Conservation (phyloP, 2,888 invertebrate genomes). For the Leptothorax acervorum region DNA sequence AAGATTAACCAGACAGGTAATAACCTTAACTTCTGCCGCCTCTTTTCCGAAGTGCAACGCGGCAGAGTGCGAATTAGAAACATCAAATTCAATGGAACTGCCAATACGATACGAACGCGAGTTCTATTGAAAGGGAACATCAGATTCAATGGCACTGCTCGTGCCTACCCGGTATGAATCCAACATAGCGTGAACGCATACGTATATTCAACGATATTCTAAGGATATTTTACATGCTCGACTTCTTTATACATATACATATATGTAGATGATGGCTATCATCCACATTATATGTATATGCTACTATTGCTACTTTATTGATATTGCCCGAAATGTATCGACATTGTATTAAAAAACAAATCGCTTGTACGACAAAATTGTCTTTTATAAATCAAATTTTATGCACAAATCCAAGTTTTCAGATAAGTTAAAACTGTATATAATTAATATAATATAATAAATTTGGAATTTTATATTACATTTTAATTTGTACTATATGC, state of each 20-base stretch:
- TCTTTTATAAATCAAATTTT: not conserved
- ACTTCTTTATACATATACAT: not conserved
- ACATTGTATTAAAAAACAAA: not conserved
- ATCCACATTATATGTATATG: not conserved
- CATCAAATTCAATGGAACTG: constrained; percentile 58
- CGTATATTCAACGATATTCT: not conserved
- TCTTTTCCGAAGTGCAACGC: constrained; percentile 24
- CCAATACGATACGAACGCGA: constrained; percentile 51
- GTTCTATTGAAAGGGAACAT: constrained; percentile 58
- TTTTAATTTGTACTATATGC: not conserved
- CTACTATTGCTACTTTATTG: not conserved
- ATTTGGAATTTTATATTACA: not conserved
- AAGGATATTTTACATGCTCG: constrained; percentile 33
- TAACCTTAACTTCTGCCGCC: constrained; percentile 51
- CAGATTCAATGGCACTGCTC: constrained; percentile 51
- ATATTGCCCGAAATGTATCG: not conserved
- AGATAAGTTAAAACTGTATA: not conserved
- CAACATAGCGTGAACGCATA: constrained; percentile 22
- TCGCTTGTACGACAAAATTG: not conserved
- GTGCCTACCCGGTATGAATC: constrained; percentile 51
- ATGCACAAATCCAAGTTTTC: not conserved
- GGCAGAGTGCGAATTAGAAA: constrained; percentile 58
- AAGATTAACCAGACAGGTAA: constrained; percentile 47
- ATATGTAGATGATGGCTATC: not conserved
- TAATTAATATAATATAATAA: not conserved